A percentile compares a stretch with the other conserved stretches of the same genome.
Evolutionary conservation across 2,113 vertebrate species (phyloP).

Genomic region (Candoia aspera): DNA sequence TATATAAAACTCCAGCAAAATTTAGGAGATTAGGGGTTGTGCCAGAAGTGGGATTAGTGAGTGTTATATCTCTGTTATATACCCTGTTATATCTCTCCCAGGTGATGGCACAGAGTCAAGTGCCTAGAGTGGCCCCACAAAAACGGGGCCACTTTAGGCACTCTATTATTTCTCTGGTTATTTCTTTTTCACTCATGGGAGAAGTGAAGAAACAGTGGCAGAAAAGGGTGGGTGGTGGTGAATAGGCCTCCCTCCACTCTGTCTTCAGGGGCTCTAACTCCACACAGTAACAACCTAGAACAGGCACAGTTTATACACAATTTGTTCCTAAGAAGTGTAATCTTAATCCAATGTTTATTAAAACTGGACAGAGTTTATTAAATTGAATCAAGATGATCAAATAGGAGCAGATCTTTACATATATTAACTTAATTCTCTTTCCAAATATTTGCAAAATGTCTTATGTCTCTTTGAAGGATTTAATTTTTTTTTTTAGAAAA

Average conservation of each 20-base stretch:
- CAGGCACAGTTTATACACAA: conserved; percentile 49
- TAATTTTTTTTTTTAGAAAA: conserved; percentile 36
- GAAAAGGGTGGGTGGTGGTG: background rate
- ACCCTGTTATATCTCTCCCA: background rate
- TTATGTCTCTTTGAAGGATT: conserved; percentile 73
- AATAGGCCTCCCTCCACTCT: background rate
- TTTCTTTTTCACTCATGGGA: background rate
- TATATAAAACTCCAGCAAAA: conserved; percentile 23
- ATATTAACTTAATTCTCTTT: conserved; percentile 77
- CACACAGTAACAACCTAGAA: conserved; percentile 49
- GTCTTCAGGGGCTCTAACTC: conserved; percentile 47
- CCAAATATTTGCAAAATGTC: conserved; percentile 82
- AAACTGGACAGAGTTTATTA: conserved; percentile 77
- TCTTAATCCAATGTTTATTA: conserved; percentile 80
- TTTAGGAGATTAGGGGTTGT: background rate
- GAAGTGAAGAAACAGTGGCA: background rate
- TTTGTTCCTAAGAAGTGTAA: conserved; percentile 75
- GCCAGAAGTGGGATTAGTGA: background rate
- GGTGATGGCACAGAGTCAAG: background rate
- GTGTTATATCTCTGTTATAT: background rate
- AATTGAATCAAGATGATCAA: conserved; percentile 81
- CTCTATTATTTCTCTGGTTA: background rate
- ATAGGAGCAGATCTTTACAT: conserved; percentile 79
- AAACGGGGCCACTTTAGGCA: background rate
- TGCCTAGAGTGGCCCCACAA: background rate